Evolutionary conservation across 2,797 vertebrate genomes (phyloP).

Genomic region (Babyrousa celebensis): DNA sequence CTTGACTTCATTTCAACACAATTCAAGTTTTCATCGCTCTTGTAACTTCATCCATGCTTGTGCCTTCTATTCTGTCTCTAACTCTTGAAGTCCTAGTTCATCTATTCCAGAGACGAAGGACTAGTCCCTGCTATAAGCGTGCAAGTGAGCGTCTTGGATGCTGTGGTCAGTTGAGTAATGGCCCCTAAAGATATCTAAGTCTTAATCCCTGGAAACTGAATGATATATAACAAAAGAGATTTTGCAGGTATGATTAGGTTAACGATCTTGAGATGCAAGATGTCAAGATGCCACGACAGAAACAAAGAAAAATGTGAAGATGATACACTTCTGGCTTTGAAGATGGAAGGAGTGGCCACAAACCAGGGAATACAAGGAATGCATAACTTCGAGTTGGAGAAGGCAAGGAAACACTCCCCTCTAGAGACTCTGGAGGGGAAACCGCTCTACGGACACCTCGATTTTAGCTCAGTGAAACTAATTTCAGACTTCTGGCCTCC

Average conservation of each 20-base stretch:
- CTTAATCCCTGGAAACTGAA: neutral
- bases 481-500: neutral
- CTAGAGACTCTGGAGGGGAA: neutral
- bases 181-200: neutral
- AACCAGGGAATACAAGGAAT: neutral
- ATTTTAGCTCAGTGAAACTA: neutral
- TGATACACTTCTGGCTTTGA: neutral
- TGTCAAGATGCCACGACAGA: neutral
- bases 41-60: neutral
- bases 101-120: neutral
- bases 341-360: neutral
- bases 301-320: conserved; percentile 15
- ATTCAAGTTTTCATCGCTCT: conserved; percentile 50
- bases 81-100: neutral
- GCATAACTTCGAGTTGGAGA: neutral
- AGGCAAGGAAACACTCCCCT: neutral
- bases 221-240: conserved; percentile 11
- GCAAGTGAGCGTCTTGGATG: conserved; percentile 44
- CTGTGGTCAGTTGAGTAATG: conserved; percentile 20
- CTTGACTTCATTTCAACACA: conserved; percentile 23
- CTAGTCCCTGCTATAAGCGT: neutral
- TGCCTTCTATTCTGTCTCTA: neutral
- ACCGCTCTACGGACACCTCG: neutral
- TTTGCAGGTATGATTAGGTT: conserved; percentile 20
- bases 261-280: neutral